Conservation (phyloP, 2,888 invertebrate species). For the Cataglyphis livida region DNA sequence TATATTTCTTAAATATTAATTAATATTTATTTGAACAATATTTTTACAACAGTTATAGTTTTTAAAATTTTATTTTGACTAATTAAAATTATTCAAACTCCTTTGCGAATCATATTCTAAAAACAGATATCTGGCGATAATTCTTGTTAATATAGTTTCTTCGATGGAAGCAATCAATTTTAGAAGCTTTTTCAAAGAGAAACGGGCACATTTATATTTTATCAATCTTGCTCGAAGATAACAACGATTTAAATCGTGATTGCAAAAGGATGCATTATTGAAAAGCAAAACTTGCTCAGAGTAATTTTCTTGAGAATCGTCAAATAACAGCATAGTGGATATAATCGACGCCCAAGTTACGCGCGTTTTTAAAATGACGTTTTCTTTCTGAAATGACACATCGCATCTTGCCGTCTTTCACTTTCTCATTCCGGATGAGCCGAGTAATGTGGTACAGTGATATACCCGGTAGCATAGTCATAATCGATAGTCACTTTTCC, state of each 20-base stretch:
- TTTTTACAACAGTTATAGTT: background rate
- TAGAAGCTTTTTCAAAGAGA: background rate
- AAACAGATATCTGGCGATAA: background rate
- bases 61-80: background rate
- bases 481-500: conserved; percentile 50
- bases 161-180: conserved; percentile 5
- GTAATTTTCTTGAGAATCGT: conserved; percentile 40
- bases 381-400: conserved; percentile 44
- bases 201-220: background rate
- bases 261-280: conserved; percentile 5
- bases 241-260: background rate
- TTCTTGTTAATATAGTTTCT: conserved; percentile 17
- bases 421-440: conserved; percentile 9
- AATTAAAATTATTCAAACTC: background rate
- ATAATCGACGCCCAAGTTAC: conserved; percentile 40
- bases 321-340: conserved; percentile 28
- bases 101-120: background rate
- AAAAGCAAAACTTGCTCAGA: conserved; percentile 18
- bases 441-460: conserved; percentile 53
- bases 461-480: conserved; percentile 30
- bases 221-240: background rate
- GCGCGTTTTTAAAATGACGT: conserved; percentile 37
- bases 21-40: background rate
- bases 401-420: conserved; percentile 26
- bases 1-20: background rate